Evolutionary conservation across 30 jellyfish, hydroid and myxozoan species (phyloP).

Genomic region (Aurelia sp.): DNA sequence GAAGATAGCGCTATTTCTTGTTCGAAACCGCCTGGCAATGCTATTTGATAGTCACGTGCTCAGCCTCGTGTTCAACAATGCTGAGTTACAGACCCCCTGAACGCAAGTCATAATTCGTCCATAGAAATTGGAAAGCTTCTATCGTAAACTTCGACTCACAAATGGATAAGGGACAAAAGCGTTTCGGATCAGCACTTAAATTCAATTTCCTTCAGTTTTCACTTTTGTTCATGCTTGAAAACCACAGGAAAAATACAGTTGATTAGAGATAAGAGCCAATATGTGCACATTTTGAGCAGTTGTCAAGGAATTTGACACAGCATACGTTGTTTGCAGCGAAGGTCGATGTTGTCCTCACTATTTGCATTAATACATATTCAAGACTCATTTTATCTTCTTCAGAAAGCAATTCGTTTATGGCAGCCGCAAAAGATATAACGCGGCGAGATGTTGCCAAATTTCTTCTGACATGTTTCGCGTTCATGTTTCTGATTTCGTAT

Average conservation of each 20-base stretch:
- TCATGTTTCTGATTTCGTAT: not conserved
- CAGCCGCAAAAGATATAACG: not conserved
- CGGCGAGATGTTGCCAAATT: not conserved
- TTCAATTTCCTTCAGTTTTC: slow-evolving; percentile 61
- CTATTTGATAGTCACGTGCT: too few species aligned
- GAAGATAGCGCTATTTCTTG: too few species aligned
- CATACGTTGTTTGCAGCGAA: too few species aligned
- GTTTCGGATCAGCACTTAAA: slow-evolving; percentile 82
- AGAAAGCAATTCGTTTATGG: not conserved
- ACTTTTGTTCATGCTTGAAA: slow-evolving; percentile 42
- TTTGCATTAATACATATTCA: too few species aligned
- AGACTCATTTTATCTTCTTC: too few species aligned
- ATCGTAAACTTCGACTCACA: slow-evolving; percentile 55
- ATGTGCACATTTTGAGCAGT: not conserved
- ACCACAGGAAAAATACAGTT: slow-evolving; percentile 34
- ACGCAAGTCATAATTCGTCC: slow-evolving; percentile 37
- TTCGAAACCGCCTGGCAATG: too few species aligned
- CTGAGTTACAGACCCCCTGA: slow-evolving; percentile 61
- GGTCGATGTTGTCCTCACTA: too few species aligned
- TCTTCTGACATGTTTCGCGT: not conserved
- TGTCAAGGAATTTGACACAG: too few species aligned
- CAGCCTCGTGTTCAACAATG: not conserved
- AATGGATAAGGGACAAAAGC: slow-evolving; percentile 69
- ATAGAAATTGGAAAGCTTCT: slow-evolving; percentile 45
- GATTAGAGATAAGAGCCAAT: slow-evolving; percentile 11